Conservation (phyloP, 2,113 vertebrate genomes). For the Mirounga angustirostris region DNA sequence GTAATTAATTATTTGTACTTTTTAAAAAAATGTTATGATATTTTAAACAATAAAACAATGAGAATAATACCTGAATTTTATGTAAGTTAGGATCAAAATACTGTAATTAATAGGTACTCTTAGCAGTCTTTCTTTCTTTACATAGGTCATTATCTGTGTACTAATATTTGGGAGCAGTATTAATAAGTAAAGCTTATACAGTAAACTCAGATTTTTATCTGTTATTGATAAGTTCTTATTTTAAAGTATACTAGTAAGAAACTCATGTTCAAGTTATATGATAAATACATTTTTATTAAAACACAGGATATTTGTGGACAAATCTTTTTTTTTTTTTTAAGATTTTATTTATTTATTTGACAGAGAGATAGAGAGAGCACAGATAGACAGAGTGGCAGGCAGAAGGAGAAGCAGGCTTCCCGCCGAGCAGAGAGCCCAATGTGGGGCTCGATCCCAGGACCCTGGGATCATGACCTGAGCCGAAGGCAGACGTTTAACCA, state of each 20-base stretch:
- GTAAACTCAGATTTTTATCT: slow-evolving; percentile 19
- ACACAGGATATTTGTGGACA: neutral
- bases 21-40: neutral
- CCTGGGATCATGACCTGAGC: no score
- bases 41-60: slow-evolving; percentile 2
- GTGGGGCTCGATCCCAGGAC: no score
- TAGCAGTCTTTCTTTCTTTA: neutral
- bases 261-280: neutral
- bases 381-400: no score
- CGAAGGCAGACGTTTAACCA: no score
- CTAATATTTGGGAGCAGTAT: neutral
- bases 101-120: neutral
- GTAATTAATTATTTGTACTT: slow-evolving; percentile 84
- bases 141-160: neutral
- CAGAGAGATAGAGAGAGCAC: no score
- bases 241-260: neutral
- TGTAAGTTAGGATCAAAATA: slow-evolving; percentile 1
- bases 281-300: neutral
- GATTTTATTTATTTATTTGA: no score
- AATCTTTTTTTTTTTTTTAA: neutral
- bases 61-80: neutral
- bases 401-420: no score
- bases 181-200: neutral
- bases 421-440: no score
- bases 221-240: slow-evolving; percentile 49